Evolutionary conservation across 2,888 invertebrate species (phyloP), one percentile per base, ranked within the genome.

Genomic region (Callyntrura guangdongensis): DNA sequence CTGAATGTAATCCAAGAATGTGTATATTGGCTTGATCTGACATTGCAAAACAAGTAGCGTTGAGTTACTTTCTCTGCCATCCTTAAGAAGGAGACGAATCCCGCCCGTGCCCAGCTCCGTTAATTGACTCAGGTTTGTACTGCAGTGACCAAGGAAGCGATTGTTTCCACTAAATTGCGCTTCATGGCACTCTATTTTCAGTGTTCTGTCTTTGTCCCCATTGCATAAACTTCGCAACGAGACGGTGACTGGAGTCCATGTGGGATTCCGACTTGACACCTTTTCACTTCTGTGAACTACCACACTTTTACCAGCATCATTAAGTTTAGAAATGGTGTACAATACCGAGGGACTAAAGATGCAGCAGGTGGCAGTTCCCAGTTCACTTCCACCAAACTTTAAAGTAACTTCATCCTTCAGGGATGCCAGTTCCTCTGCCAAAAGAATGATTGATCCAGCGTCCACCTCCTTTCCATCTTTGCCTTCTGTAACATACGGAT

Each of bases 1-100:
- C 92, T 95, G 95, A 69, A 96, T 95, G 94, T 95, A 96, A 94
- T 96, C 96, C 90, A 96, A 94, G 94, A 96, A 96, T 4, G 96
- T 95, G 90, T 93, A 94, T 27, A 94, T 93, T 67, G 94, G 93
- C 14, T 93, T 92, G 53, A 94, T 91, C 92, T 93, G 93, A 53
- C 92, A 93, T 20, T 72, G 69, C 0, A 92, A 27, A 17, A 93
- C 85, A 22, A 94, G 79, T 3, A 94, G 74, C 3, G 92, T 93
- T 0, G 91, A 56, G 14, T 90, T 81, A n/a, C 67, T 84, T 53
- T 93, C 92, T 79, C 85, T 69, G 14, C 91, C 93, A 36, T 93
- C 92, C n/a, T 85, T 36, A 9, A 83, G 36, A 0, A 92, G 81
- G 9, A 92, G 92, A 6, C 93, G 36, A 1, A 88, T 61, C 47